Percentiles rank a stretch among this genome's conserved stretches.
Evolutionary conservation across 2,888 invertebrate species (phyloP).

Genomic region (Dicycla oo): DNA sequence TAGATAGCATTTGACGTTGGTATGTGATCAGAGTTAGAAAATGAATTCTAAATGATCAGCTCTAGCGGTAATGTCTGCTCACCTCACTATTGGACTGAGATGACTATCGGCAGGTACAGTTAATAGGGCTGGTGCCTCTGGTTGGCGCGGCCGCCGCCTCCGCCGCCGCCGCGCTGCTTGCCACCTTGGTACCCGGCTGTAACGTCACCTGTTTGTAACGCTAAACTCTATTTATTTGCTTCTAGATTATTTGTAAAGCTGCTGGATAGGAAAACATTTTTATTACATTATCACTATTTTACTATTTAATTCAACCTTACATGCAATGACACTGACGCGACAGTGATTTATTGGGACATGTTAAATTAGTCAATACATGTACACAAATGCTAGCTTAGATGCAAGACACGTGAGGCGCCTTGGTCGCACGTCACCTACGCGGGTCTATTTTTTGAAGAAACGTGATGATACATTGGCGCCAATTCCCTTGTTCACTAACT

Average conservation of each 20-base stretch:
- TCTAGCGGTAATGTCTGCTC: constrained; percentile 58
- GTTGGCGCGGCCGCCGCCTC: constrained; percentile 94
- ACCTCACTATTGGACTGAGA: constrained; percentile 89
- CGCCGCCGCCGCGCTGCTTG: constrained; percentile 95
- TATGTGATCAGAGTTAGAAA: constrained; percentile 11
- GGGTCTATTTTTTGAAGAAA: constrained; percentile 21
- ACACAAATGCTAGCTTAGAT: constrained; percentile 52
- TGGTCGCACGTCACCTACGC: constrained; percentile 62
- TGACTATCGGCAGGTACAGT: constrained; percentile 87
- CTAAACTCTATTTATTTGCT: constrained; percentile 61
- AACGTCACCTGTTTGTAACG: constrained; percentile 71
- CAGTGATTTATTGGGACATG: constrained; percentile 37
- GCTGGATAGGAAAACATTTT: constrained; percentile 43
- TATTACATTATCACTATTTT: constrained; percentile 40
- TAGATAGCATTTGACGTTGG: constrained; percentile 3
- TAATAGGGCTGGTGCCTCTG: constrained; percentile 97
- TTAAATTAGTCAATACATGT: constrained; percentile 50
- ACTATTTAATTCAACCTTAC: constrained; percentile 39
- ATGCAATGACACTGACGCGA: constrained; percentile 46
- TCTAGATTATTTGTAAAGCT: constrained; percentile 49
- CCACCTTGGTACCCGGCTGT: constrained; percentile 94
- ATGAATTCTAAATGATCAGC: constrained; percentile 5
- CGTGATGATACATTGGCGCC: constrained; percentile 9
- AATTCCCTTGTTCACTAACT: too few relatives aligned
- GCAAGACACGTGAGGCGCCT: constrained; percentile 60